These are phyloP conservation scores for Stenodera caucasica DNA, from an alignment of 2,888 invertebrate genomes.

Conservation along the genomic window DNA sequence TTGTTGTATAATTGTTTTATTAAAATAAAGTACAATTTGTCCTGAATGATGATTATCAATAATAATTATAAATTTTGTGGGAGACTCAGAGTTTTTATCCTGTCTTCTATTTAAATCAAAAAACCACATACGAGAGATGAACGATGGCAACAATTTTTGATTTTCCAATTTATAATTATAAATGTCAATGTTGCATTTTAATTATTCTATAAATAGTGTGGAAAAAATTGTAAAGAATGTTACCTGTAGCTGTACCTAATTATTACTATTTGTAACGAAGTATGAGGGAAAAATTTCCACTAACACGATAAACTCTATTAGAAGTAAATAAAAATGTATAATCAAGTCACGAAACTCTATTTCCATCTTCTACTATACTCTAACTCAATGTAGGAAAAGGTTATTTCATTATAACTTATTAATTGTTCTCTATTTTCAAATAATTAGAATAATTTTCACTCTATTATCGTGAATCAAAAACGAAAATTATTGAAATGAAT, in stretches of 20 bases:
- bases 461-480: no score
- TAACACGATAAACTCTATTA: background rate
- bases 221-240: background rate
- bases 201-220: background rate
- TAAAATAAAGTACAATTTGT: no score
- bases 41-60: background rate
- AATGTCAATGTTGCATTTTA: background rate
- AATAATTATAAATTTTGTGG: no score
- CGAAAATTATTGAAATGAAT: no score
- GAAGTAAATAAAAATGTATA: slow-evolving; percentile 6
- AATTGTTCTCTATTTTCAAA: background rate
- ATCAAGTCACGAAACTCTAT: slow-evolving; percentile 6
- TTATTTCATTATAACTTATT: slow-evolving; percentile 1
- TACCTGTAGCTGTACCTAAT: slow-evolving; percentile 1
- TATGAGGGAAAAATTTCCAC: background rate
- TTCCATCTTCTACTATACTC: background rate
- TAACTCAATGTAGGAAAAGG: background rate
- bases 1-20: no score
- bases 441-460: no score
- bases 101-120: no score
- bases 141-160: no score
- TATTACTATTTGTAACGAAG: background rate
- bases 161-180: background rate
- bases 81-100: no score
- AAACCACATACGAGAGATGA: no score